These are phyloP conservation scores for Synanthedon vespiformis DNA, from an alignment of 2,888 invertebrate species.

Conservation along the genomic window DNA sequence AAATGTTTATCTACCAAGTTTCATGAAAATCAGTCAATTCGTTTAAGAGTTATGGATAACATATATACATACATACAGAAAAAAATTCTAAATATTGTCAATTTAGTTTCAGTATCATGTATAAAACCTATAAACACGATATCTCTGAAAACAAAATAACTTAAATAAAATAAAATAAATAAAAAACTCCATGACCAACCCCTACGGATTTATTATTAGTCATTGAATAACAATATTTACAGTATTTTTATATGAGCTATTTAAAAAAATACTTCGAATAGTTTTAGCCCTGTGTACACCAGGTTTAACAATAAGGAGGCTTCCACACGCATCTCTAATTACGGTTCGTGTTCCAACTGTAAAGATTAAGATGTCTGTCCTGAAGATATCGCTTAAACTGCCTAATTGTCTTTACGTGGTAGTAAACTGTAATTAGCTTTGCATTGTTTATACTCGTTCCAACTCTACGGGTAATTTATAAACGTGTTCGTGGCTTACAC, in stretches of 20 bases:
- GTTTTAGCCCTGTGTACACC: background rate
- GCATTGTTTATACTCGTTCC: conserved; percentile 1
- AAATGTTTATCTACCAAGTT: too few relatives aligned
- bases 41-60: too few relatives aligned
- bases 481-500: background rate
- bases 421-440: conserved; percentile 4
- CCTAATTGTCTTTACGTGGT: conserved; percentile 2
- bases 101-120: too few relatives aligned
- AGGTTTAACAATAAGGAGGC: background rate
- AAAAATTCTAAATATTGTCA: too few relatives aligned
- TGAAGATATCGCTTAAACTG: conserved; percentile 4
- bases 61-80: too few relatives aligned
- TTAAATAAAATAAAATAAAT: too few relatives aligned
- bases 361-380: conserved; percentile 3
- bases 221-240: background rate
- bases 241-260: background rate
- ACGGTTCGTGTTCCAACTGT: conserved; percentile 2
- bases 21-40: too few relatives aligned
- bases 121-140: too few relatives aligned
- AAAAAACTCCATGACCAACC: too few relatives aligned
- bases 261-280: background rate
- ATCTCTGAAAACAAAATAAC: too few relatives aligned
- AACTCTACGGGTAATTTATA: too few relatives aligned
- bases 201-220: too few relatives aligned
- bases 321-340: conserved; percentile 2